A percentile compares a stretch with the other conserved stretches of the same genome.
Conservation (phyloP, 2,888 invertebrate genomes). For the Apodemia duryi region DNA sequence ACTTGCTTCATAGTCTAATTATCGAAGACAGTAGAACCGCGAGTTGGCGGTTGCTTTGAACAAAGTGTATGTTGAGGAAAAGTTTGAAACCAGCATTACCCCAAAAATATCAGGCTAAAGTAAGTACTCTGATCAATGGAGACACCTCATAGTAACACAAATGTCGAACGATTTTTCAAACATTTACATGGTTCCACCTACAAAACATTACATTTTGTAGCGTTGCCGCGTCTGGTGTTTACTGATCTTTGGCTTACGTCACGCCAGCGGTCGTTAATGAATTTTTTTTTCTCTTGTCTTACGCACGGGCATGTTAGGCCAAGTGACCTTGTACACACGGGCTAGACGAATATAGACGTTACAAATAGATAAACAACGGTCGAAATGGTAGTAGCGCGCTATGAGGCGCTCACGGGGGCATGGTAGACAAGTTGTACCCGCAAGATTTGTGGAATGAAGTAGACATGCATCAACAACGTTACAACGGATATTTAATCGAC, state of each 20-base stretch:
- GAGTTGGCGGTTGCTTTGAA: background rate
- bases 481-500: background rate
- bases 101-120: background rate
- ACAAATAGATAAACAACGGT: slow-evolving; percentile 37
- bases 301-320: slow-evolving; percentile 53
- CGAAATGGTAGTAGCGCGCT: slow-evolving; percentile 32
- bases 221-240: background rate
- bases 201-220: background rate
- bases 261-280: slow-evolving; percentile 58
- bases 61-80: background rate
- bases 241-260: slow-evolving; percentile 51
- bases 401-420: slow-evolving; percentile 46
- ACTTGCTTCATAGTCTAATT: background rate
- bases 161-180: background rate
- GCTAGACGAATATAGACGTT: slow-evolving; percentile 49
- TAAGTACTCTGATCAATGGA: background rate
- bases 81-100: background rate
- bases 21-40: background rate
- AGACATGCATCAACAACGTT: background rate
- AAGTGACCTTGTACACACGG: slow-evolving; percentile 50
- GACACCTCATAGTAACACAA: background rate
- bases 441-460: background rate
- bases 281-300: slow-evolving; percentile 59
- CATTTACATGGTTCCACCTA: background rate
- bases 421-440: slow-evolving; percentile 18